Base-by-base conservation (phyloP, 2,888 invertebrate genomes). In the Xylota segnis region DNA sequence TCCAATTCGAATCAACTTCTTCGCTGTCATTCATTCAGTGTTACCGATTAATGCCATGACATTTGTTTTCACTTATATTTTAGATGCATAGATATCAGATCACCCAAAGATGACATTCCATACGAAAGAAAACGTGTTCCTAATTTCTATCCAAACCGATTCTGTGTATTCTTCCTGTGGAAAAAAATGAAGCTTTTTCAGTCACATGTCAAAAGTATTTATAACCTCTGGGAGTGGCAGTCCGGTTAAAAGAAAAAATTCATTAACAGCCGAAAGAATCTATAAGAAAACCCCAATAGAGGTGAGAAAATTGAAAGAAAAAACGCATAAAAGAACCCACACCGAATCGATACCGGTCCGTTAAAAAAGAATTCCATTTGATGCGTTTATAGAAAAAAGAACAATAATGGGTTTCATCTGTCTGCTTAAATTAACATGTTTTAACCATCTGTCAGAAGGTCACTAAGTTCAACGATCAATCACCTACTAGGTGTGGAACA, bases 221-320 rank as follows among this genome's bases (percentile, higher is more conserved):
- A 56, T 34, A 47, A 34, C 54, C 54, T 14, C 32, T 45, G 45
- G 27, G 32, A 58, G 45, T 34, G 45, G 27, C 47, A 75, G 58
- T 75, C 65, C 65, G 58, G 58, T 75, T 75, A 12, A 9, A n/a
- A 58, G 45, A 43, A 65, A 52, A 65, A 37, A 23, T 56, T 37
- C 56, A 65, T 65, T 65, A 47, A 3, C 12, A 34, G 34, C 16
- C 2, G 63, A 66, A 45, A 65, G 47, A 32, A 40, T n/a, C 4
- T 6, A 43, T 1, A n/a, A 43, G 14, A 56, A 54, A 14, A 10
- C n/a, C 52, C 52, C 9, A 40, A 79, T 52, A 18, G 37, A 77
- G 16, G 58, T 50, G 59, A 29, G 50, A 29, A 54, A 54, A 43
- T 74, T 27, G 10, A 54, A 54, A 74, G 68, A 59, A 68, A 23